These are phyloP conservation scores for Cecidostiba fungosa DNA, from an alignment of 2,888 invertebrate species.

Conservation along the genomic window DNA sequence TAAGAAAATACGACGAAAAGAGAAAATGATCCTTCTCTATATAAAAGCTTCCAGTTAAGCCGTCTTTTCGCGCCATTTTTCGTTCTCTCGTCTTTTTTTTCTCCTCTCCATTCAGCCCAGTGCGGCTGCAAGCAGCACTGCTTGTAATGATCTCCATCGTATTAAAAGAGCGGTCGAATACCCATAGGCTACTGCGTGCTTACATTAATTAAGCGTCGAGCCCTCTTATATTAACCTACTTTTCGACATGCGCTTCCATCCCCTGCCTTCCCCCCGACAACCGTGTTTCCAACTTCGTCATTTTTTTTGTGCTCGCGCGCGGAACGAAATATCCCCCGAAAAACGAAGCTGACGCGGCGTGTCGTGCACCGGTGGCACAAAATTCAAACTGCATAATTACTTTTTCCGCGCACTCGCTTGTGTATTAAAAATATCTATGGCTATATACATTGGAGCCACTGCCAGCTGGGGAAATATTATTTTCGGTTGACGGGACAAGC, in stretches of 20 bases:
- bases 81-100: not conserved
- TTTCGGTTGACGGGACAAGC: not conserved
- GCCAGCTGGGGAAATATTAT: not conserved
- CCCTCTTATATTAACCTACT: constrained; percentile 57
- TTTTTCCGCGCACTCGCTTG: not conserved
- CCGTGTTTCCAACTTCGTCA: not conserved
- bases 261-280: not conserved
- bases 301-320: not conserved
- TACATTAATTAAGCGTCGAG: constrained; percentile 57
- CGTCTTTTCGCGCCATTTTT: not conserved
- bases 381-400: constrained; percentile 29
- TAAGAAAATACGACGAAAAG: too few relatives aligned
- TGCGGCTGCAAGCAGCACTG: too few relatives aligned
- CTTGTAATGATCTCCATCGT: constrained; percentile 40
- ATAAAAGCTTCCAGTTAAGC: not conserved
- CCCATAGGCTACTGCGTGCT: constrained; percentile 36
- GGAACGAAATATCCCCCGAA: not conserved
- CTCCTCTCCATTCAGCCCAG: too few relatives aligned
- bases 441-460: not conserved
- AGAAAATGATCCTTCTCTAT: not conserved
- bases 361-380: not conserved
- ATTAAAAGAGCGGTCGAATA: constrained; percentile 27
- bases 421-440: not conserved
- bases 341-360: not conserved
- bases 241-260: constrained; percentile 19